A percentile compares a stretch with the other conserved stretches of the same genome.
These are phyloP conservation scores for Danio kyathit DNA, from an alignment of 2,797 vertebrate genomes.

Conservation along the genomic window DNA sequence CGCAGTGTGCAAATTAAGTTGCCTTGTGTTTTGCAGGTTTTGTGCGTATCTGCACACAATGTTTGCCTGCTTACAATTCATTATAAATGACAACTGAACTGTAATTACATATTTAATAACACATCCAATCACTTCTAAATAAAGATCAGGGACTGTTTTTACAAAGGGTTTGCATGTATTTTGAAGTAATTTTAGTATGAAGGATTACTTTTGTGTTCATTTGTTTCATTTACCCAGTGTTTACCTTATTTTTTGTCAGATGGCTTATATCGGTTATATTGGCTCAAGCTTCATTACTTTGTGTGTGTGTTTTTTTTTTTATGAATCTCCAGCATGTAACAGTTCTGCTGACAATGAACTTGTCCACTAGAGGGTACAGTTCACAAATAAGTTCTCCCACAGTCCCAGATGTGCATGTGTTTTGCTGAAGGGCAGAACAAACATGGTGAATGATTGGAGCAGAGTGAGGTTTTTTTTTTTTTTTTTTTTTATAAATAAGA, in stretches of 20 bases:
- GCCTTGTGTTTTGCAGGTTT: not conserved
- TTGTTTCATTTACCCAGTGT: not conserved
- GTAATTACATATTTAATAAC: not conserved
- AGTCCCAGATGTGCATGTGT: slow-evolving; percentile 42
- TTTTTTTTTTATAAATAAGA: not conserved
- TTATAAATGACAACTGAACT: not conserved
- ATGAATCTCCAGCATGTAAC: slow-evolving; percentile 3
- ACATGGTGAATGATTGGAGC: not conserved
- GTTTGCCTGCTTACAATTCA: not conserved
- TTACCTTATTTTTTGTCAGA: not conserved
- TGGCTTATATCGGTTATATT: not conserved
- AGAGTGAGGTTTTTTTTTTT: not conserved
- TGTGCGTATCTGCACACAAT: not conserved
- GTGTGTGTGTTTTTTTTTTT: not conserved
- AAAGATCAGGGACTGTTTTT: not conserved
- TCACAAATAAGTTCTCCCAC: slow-evolving; percentile 26
- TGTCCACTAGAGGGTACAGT: slow-evolving; percentile 54
- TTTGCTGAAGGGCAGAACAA: slow-evolving; percentile 32
- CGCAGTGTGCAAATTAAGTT: not conserved
- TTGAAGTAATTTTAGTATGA: not conserved
- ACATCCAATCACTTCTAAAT: not conserved
- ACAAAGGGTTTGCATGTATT: not conserved
- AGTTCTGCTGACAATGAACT: slow-evolving; percentile 29
- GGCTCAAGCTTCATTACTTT: not conserved
- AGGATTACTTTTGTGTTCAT: not conserved